These are phyloP conservation scores for Drosophila lutescens DNA, from an alignment of 2,888 invertebrate species.

Conservation along the genomic window DNA sequence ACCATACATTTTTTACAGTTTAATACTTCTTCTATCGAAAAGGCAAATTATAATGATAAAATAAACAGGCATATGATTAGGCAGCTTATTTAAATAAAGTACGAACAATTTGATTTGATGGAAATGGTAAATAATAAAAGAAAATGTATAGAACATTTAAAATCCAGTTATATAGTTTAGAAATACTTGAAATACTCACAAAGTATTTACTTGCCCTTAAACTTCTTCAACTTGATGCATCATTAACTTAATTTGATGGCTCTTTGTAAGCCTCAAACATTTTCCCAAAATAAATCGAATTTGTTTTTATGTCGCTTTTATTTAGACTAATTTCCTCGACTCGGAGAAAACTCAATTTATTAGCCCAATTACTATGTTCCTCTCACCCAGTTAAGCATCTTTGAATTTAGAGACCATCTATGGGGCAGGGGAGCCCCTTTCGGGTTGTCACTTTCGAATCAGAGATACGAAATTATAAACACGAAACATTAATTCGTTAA, in stretches of 20 bases:
- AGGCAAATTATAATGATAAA: neutral
- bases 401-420: constrained; percentile 19
- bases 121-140: neutral
- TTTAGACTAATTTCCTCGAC: constrained; percentile 6
- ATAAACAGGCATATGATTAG: neutral
- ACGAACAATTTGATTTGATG: neutral
- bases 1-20: constrained; percentile 1
- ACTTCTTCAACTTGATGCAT: neutral
- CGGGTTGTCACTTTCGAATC: constrained; percentile 40
- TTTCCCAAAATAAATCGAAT: constrained; percentile 9
- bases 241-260: neutral
- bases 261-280: neutral
- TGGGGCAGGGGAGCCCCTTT: constrained; percentile 3
- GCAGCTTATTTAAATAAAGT: neutral
- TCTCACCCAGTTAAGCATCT: constrained; percentile 31
- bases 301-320: constrained; percentile 2
- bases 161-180: neutral
- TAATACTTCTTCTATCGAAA: neutral
- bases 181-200: no score
- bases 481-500: constrained; percentile 38
- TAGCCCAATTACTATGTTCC: constrained; percentile 23
- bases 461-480: constrained; percentile 24
- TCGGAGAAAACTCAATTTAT: constrained; percentile 26
- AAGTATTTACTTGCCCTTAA: neutral
- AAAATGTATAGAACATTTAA: no score